Evolutionary conservation across 2,888 invertebrate species (phyloP).

Genomic region (Kryphioiulus occultus): DNA sequence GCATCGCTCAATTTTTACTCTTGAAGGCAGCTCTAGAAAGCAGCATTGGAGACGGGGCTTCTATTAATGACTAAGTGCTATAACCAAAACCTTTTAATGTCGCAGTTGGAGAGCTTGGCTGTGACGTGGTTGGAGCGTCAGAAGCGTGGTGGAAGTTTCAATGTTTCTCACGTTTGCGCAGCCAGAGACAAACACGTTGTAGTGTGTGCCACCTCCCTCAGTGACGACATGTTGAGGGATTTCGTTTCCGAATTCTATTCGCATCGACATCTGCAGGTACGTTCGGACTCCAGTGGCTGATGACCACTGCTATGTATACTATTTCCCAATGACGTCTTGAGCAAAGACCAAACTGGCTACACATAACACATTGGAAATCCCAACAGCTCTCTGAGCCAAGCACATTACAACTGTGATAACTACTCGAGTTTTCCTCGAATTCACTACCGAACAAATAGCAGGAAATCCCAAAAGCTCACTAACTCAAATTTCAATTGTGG

Average conservation of each 20-base stretch:
- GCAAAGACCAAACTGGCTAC: too few relatives aligned
- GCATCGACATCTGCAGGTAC: constrained; percentile 64
- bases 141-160: constrained; percentile 64
- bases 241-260: constrained; percentile 67
- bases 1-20: neutral
- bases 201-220: constrained; percentile 61
- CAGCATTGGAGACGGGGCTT: neutral
- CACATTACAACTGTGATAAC: too few relatives aligned
- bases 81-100: neutral
- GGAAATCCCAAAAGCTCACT: too few relatives aligned
- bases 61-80: neutral
- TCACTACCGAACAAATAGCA: too few relatives aligned
- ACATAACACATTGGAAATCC: too few relatives aligned
- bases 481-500: too few relatives aligned
- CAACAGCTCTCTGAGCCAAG: too few relatives aligned
- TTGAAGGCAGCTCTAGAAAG: neutral
- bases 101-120: constrained; percentile 64
- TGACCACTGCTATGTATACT: too few relatives aligned
- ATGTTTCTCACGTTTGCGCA: constrained; percentile 62
- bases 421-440: too few relatives aligned
- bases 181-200: constrained; percentile 66
- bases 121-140: constrained; percentile 65
- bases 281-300: too few relatives aligned
- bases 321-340: too few relatives aligned
- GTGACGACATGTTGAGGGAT: constrained; percentile 65